These are phyloP conservation scores for Myotis lucifugus DNA, from an alignment of 2,113 vertebrate genomes.

Conservation along the genomic window DNA sequence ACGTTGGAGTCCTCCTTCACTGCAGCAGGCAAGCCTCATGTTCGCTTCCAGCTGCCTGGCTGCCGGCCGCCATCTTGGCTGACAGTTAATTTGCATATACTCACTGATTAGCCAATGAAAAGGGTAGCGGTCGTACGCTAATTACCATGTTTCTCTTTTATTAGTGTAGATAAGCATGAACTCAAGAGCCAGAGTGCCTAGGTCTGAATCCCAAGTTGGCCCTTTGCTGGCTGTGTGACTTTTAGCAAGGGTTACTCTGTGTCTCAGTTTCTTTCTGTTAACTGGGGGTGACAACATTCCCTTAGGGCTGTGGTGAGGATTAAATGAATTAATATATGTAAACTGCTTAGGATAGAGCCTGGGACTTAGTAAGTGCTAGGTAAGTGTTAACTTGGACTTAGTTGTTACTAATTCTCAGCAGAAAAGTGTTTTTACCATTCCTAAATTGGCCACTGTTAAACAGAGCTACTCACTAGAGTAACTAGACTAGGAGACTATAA, in stretches of 20 bases:
- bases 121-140: no score
- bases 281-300: not conserved
- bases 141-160: no score
- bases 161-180: not conserved
- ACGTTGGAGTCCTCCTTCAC: no score
- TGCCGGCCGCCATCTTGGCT: no score
- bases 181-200: not conserved
- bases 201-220: not conserved
- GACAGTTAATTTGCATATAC: no score
- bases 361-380: not conserved
- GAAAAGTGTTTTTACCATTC: not conserved
- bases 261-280: not conserved
- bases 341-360: not conserved
- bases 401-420: not conserved
- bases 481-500: not conserved
- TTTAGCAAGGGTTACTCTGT: not conserved
- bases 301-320: not conserved
- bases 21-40: no score
- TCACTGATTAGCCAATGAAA: no score
- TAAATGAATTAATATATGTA: not conserved
- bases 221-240: not conserved
- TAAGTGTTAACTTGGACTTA: not conserved
- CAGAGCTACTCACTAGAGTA: not conserved
- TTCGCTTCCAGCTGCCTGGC: no score
- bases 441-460: not conserved